These are phyloP conservation scores for Athalia rosae DNA, from an alignment of 2,888 invertebrate genomes.

Conservation along the genomic window DNA sequence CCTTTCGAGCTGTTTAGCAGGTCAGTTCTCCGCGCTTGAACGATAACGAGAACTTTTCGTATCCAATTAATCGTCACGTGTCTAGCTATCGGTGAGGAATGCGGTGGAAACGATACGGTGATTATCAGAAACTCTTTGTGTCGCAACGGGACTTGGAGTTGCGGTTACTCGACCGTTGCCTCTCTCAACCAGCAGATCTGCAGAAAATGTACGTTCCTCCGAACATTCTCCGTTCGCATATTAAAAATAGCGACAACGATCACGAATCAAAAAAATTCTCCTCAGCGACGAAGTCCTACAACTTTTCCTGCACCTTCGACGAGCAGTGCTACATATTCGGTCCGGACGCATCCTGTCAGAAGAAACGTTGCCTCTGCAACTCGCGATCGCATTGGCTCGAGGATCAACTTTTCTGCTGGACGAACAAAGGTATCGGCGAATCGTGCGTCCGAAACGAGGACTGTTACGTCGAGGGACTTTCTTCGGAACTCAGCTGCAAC, in stretches of 20 bases:
- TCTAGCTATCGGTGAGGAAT: conserved; percentile 64
- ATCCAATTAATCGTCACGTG: not conserved
- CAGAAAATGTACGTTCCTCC: conserved; percentile 57
- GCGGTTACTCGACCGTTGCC: conserved; percentile 53
- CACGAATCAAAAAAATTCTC: conserved; percentile 11
- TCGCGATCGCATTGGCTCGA: conserved; percentile 59
- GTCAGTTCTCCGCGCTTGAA: conserved; percentile 50
- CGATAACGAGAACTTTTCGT: not conserved
- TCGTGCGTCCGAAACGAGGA: conserved; percentile 58
- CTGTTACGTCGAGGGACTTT: conserved; percentile 54
- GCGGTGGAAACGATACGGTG: conserved; percentile 46
- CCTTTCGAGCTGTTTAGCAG: conserved; percentile 58
- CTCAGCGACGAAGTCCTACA: conserved; percentile 55
- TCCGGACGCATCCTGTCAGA: conserved; percentile 58
- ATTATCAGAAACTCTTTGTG: conserved; percentile 57
- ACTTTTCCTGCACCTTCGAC: conserved; percentile 53
- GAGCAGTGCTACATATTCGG: conserved; percentile 64
- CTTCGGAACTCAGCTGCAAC: conserved; percentile 51
- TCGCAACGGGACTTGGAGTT: conserved; percentile 59
- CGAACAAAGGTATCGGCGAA: conserved; percentile 57
- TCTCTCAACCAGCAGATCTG: conserved; percentile 59
- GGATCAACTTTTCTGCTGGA: conserved; percentile 64
- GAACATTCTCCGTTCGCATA: not conserved
- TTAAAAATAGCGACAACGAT: too few relatives aligned
- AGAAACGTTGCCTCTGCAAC: conserved; percentile 59